These are phyloP conservation scores for Phaethornis superciliosus DNA, from an alignment of 2,113 vertebrate genomes.

Conservation along the genomic window DNA sequence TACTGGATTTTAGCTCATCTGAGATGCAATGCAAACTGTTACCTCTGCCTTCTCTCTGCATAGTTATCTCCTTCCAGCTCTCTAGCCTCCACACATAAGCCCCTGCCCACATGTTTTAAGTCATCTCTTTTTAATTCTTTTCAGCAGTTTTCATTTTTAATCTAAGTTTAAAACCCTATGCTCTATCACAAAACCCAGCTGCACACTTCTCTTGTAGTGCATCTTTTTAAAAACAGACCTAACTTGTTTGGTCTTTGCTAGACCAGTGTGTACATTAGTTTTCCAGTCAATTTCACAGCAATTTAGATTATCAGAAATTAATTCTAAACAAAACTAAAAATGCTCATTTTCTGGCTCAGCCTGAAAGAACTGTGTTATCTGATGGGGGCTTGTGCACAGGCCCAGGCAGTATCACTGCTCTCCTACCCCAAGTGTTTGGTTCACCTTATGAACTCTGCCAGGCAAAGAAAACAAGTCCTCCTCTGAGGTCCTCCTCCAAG, in stretches of 20 bases:
- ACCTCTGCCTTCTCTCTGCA: not conserved
- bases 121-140: not conserved
- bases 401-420: not conserved
- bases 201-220: not conserved
- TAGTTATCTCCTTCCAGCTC: not conserved
- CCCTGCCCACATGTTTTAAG: not conserved
- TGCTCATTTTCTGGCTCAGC: not conserved
- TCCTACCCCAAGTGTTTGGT: not conserved
- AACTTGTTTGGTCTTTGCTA: not conserved
- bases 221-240: not conserved
- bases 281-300: not conserved
- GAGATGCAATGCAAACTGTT: not conserved
- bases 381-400: not conserved
- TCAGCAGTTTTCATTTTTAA: not conserved
- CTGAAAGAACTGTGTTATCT: not conserved
- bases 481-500: not conserved
- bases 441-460: not conserved
- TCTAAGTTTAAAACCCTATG: not conserved
- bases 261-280: not conserved
- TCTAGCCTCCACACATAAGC: not conserved
- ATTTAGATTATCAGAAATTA: conserved; percentile 26
- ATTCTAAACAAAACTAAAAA: conserved; percentile 19
- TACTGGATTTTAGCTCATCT: not conserved
- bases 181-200: not conserved
- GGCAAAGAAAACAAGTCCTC: not conserved